A percentile compares a stretch with the other conserved stretches of the same genome.
Evolutionary conservation across 1,140 invertebrate species (phyloP).

Genomic region (Bombus balteatus): DNA sequence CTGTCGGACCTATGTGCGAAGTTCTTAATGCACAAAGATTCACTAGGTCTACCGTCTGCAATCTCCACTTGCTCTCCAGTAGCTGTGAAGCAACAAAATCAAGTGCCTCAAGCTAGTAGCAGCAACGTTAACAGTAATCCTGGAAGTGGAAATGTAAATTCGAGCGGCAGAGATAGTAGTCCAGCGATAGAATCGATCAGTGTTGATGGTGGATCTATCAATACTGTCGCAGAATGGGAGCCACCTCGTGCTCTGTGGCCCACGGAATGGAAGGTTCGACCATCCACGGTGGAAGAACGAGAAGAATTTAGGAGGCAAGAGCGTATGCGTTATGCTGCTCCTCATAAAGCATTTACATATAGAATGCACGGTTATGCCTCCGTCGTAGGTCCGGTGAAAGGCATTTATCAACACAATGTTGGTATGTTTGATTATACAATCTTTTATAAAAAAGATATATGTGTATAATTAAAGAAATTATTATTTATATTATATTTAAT

Average conservation of each 20-base stretch:
- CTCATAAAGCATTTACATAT: slow-evolving; percentile 94
- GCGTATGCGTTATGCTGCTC: slow-evolving; percentile 89
- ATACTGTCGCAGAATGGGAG: slow-evolving; percentile 77
- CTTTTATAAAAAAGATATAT: background rate
- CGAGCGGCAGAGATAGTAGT: slow-evolving; percentile 60
- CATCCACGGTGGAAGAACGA: slow-evolving; percentile 90
- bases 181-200: slow-evolving; percentile 68
- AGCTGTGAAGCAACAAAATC: slow-evolving; percentile 62
- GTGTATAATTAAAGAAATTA: background rate
- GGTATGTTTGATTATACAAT: slow-evolving; percentile 61
- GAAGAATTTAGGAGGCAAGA: slow-evolving; percentile 90
- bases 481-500: background rate
- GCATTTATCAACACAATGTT: slow-evolving; percentile 88
- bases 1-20: slow-evolving; percentile 87
- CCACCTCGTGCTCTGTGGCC: slow-evolving; percentile 87
- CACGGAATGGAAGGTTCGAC: slow-evolving; percentile 91
- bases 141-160: slow-evolving; percentile 38
- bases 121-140: slow-evolving; percentile 47
- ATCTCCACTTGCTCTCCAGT: slow-evolving; percentile 16
- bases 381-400: slow-evolving; percentile 95
- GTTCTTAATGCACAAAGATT: slow-evolving; percentile 78
- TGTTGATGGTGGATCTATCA: slow-evolving; percentile 68
- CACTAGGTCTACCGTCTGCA: slow-evolving; percentile 68
- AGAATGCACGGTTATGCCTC: slow-evolving; percentile 92
- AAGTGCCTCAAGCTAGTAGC: slow-evolving; percentile 47